Conservation (phyloP, 2,113 vertebrate genomes). For the Trogon surrucura region DNA sequence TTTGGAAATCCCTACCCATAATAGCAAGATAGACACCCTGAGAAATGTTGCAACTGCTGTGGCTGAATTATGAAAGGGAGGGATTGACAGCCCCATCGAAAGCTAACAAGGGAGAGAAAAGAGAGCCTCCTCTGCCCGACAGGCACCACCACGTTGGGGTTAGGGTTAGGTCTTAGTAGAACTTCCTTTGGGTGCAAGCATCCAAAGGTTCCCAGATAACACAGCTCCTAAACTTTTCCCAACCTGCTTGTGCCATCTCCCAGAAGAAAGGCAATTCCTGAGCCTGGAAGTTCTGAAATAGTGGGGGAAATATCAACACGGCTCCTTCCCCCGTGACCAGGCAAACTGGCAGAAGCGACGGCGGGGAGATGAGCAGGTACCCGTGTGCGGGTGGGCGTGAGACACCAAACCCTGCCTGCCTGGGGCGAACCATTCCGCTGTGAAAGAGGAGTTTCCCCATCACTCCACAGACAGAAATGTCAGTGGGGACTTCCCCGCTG, state of each 20-base stretch:
- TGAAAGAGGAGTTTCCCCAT: background rate
- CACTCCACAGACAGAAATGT: background rate
- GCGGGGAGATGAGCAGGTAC: background rate
- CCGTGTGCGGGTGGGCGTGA: background rate
- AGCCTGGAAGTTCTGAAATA: background rate
- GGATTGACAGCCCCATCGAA: background rate
- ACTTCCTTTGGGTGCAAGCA: background rate
- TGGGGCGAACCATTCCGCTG: background rate
- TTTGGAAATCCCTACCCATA: constrained; percentile 21
- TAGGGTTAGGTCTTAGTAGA: background rate
- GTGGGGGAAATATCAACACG: background rate
- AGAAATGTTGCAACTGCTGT: constrained; percentile 30
- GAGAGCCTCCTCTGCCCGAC: background rate
- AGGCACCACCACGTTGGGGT: fast-evolving
- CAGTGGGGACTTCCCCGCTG: background rate
- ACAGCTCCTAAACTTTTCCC: background rate
- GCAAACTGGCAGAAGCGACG: background rate
- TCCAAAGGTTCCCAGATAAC: background rate
- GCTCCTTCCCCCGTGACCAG: background rate
- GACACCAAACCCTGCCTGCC: background rate
- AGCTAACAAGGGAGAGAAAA: background rate
- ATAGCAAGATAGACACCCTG: background rate
- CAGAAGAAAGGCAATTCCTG: background rate
- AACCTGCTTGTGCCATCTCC: background rate
- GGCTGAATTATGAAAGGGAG: constrained; percentile 20